phyloP scores from a whole-genome alignment of 1,140 invertebrate species.

The Nephila pilipes region DNA sequence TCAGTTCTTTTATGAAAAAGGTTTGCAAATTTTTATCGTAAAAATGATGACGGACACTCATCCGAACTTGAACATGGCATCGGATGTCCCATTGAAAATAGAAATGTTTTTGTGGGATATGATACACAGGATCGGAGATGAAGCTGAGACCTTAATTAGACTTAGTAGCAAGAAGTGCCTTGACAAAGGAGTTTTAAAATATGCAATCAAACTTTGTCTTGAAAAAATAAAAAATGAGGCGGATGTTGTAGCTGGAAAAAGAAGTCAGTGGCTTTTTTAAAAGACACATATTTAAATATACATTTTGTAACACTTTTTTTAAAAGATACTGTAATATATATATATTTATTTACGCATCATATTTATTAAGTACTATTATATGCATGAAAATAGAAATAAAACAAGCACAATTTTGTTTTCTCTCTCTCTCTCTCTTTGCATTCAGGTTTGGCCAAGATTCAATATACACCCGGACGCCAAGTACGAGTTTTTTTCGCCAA shows the following conservation, averaged over 20 bases:
- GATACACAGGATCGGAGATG: slow-evolving; percentile 13
- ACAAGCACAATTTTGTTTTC: too few relatives aligned
- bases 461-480: too few relatives aligned
- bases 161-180: slow-evolving; percentile 7
- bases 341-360: too few relatives aligned
- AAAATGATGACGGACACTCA: neutral
- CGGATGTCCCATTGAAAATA: neutral
- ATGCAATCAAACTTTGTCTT: slow-evolving; percentile 43
- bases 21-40: neutral
- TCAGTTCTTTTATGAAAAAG: neutral
- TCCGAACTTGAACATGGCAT: neutral
- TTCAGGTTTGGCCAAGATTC: too few relatives aligned
- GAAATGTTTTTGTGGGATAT: slow-evolving; percentile 25
- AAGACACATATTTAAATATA: too few relatives aligned
- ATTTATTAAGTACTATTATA: too few relatives aligned
- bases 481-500: too few relatives aligned
- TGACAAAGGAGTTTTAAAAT: slow-evolving; percentile 45
- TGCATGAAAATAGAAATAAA: too few relatives aligned
- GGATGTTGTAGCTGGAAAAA: slow-evolving; percentile 17
- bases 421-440: too few relatives aligned
- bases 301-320: neutral
- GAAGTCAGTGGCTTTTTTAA: slow-evolving; percentile 55
- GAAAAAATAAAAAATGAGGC: slow-evolving; percentile 33
- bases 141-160: neutral
- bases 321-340: too few relatives aligned